Percentiles rank a stretch among this genome's conserved stretches.
These are phyloP conservation scores for Vidua chalybeata DNA, from an alignment of 2,113 vertebrate genomes.

Conservation along the genomic window DNA sequence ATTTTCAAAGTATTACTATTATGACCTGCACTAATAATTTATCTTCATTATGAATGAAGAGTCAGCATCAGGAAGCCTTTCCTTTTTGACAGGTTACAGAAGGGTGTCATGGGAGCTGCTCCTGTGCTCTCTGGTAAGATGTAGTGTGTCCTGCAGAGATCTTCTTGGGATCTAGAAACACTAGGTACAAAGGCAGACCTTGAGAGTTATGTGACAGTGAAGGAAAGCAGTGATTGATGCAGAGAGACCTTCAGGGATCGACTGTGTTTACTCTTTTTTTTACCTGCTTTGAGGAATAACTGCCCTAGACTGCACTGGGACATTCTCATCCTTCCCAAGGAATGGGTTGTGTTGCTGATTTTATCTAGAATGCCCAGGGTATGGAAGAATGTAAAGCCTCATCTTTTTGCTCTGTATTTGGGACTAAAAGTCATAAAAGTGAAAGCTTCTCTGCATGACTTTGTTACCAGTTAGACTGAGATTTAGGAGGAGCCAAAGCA, in stretches of 20 bases:
- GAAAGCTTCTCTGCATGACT: not conserved
- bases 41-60: not conserved
- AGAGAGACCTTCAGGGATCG: not conserved
- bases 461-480: not conserved
- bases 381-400: not conserved
- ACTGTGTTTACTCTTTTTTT: not conserved
- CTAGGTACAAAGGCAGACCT: not conserved
- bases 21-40: not conserved
- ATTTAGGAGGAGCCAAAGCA: not conserved
- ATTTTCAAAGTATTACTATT: not conserved
- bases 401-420: not conserved
- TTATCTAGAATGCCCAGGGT: not conserved
- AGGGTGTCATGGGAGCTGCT: not conserved
- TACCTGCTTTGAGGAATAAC: not conserved
- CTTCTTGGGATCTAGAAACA: not conserved
- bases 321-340: not conserved
- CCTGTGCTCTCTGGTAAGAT: not conserved
- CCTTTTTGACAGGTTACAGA: not conserved
- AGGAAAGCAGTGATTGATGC: not conserved
- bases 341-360: not conserved
- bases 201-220: not conserved
- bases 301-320: not conserved
- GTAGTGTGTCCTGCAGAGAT: not conserved
- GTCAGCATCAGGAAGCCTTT: not conserved
- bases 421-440: not conserved